phyloP scores from a whole-genome alignment of 1,140 invertebrate species.

The Caerostris extrusa region DNA sequence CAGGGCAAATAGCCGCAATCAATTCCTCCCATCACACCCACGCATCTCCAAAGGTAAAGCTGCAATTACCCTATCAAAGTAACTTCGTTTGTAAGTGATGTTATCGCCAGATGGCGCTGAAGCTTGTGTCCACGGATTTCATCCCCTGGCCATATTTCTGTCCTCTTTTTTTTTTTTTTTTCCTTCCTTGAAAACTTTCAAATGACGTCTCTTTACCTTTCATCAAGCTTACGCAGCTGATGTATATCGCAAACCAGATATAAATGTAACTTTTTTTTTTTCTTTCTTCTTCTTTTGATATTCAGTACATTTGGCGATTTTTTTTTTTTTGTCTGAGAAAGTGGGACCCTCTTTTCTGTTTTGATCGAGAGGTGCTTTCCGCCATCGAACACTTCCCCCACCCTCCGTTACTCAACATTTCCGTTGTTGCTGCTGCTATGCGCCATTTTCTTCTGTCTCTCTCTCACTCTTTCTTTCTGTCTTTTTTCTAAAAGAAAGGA shows the following conservation, averaged over 20 bases:
- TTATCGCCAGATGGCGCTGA: slow-evolving; percentile 68
- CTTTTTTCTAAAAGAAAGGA: neutral
- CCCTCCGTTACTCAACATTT: neutral
- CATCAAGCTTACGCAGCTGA: slow-evolving; percentile 64
- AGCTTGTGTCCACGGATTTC: slow-evolving; percentile 9
- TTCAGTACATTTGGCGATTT: slow-evolving; percentile 35
- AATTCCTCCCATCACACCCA: neutral
- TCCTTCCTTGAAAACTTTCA: slow-evolving; percentile 25
- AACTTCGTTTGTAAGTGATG: slow-evolving; percentile 58
- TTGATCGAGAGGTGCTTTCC: slow-evolving; percentile 41
- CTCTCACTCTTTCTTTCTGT: neutral
- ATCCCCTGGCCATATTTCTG: slow-evolving; percentile 13
- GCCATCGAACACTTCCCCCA: neutral
- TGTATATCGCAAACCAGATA: slow-evolving; percentile 44
- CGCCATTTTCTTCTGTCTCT: neutral
- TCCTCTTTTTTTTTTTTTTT: neutral
- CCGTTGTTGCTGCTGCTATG: neutral
- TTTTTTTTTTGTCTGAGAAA: slow-evolving; percentile 27
- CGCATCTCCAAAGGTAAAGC: neutral
- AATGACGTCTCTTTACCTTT: slow-evolving; percentile 71
- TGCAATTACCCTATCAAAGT: slow-evolving; percentile 62
- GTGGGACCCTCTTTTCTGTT: neutral
- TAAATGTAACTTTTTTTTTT: slow-evolving; percentile 48
- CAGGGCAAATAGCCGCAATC: slow-evolving; percentile 35
- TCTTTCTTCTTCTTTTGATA: slow-evolving; percentile 45